Evolutionary conservation across 2,113 vertebrate species (phyloP), one percentile per base, ranked within the genome.

Genomic region (Scolopax mira): DNA sequence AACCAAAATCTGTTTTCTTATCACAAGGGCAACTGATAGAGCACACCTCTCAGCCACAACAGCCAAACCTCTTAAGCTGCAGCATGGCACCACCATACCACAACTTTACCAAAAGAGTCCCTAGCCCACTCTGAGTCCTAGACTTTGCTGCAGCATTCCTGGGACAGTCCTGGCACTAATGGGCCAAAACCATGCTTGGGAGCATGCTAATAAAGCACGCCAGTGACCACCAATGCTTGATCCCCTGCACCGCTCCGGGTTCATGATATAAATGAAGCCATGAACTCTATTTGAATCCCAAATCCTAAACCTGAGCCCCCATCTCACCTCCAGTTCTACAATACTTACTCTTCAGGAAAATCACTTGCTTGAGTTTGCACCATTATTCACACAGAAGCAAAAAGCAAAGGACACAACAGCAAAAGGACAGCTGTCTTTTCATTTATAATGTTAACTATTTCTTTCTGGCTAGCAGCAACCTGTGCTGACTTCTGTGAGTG

Each of bases 301-400:
- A 39, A 81, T 33, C 46, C 37, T 24, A 67, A 91, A 39, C 11
- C 9, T 48, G 8, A 64, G 10, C 15, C 4, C 35, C 27, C 30
- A 77, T 0, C 1, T 30, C 13, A 35, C 1, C 2, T 3, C 2
- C 3, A 39, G 5, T 2, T 65, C 23, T 57, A 30, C 7, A 30
- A 5, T 65, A 51, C 33, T 84, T 44, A 16, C 9, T 33, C 7
- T 49, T 37, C 30, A 83, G 24, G 44, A n/a, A 51, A 83, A 49
- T 14, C 0, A 1, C 61, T 67, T 48, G 11, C 31, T 64, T 51
- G 46, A 58, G 28, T 18, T 67, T 1, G 0, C 24, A 24, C 6
- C 2, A 1, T n/a, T 79, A 60, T 8, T 79, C 13, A 58, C 0
- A 1, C 5, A 37, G 61, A 84, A 62, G 3, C 24, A 62, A 70